These are phyloP conservation scores for Drosophila rufa DNA, from an alignment of 1,140 invertebrate species.

Conservation along the genomic window DNA sequence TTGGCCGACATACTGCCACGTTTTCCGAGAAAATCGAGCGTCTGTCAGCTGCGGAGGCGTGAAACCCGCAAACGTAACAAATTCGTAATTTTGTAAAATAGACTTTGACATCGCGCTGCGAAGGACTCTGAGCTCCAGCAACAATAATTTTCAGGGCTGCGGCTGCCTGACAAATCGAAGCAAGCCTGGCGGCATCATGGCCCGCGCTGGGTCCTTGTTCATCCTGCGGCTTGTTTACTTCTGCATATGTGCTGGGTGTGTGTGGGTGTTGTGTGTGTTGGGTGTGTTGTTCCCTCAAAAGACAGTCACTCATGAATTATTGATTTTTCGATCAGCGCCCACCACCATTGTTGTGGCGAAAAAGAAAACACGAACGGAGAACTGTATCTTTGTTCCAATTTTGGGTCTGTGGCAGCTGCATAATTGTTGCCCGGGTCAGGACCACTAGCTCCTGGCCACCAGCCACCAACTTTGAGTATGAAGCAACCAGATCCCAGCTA, in stretches of 20 bases:
- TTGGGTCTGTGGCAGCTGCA: slow-evolving; percentile 25
- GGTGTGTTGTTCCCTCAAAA: slow-evolving; percentile 23
- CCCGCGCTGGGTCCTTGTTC: slow-evolving; percentile 61
- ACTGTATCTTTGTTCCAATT: slow-evolving; percentile 27
- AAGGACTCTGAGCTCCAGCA: slow-evolving; percentile 3
- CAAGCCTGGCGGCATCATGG: slow-evolving; percentile 13
- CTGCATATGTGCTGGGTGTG: slow-evolving; percentile 61
- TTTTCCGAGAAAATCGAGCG: slow-evolving; percentile 37
- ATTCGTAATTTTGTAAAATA: slow-evolving; percentile 81
- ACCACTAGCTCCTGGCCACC: slow-evolving; percentile 8
- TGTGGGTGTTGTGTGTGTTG: slow-evolving; percentile 3
- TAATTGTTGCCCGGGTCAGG: slow-evolving; percentile 57
- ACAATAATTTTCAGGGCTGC: slow-evolving; percentile 70
- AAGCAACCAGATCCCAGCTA: not conserved
- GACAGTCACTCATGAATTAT: slow-evolving; percentile 67
- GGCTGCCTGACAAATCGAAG: slow-evolving; percentile 67
- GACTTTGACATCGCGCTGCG: slow-evolving; percentile 55
- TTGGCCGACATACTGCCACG: slow-evolving; percentile 53
- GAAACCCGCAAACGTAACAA: slow-evolving; percentile 80
- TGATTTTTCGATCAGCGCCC: slow-evolving; percentile 77
- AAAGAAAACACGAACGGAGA: slow-evolving; percentile 20
- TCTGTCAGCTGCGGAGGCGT: slow-evolving; percentile 72
- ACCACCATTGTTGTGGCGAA: slow-evolving; percentile 33
- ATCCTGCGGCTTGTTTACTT: slow-evolving; percentile 78
- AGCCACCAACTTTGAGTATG: slow-evolving; percentile 16